Conservation (phyloP, 2,797 vertebrate genomes). For the Semotilus atromaculatus region DNA sequence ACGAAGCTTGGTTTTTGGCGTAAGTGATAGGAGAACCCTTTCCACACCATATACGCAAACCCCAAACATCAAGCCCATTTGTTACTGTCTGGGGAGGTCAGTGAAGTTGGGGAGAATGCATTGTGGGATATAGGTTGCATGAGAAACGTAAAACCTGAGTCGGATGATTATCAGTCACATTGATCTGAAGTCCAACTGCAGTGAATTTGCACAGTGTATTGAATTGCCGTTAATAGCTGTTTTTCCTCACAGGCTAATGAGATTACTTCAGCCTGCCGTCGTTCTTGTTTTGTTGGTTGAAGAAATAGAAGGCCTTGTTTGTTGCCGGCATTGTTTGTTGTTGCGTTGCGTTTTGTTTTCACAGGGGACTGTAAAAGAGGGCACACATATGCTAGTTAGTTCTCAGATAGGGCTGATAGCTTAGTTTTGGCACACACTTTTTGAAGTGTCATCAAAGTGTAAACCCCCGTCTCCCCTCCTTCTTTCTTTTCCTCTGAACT, state of each 20-base stretch:
- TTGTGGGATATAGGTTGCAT: conserved; percentile 30
- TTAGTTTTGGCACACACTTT: conserved; percentile 69
- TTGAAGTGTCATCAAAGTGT: conserved; percentile 77
- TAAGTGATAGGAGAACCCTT: conserved; percentile 68
- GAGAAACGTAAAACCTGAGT: conserved; percentile 28
- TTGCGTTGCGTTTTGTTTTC: conserved; percentile 65
- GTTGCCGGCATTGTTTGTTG: conserved; percentile 28
- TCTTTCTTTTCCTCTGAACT: conserved; percentile 27
- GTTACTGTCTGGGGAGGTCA: conserved; percentile 75
- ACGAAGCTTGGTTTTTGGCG: conserved; percentile 68
- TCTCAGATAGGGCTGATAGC: conserved; percentile 68
- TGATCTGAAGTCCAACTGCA: conserved; percentile 19
- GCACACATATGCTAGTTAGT: conserved; percentile 58
- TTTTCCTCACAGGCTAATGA: conserved; percentile 62
- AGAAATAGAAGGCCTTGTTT: conserved; percentile 45
- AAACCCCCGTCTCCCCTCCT: conserved; percentile 49
- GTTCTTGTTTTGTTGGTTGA: conserved; percentile 63
- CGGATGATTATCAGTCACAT: conserved; percentile 28
- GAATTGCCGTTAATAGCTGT: conserved; percentile 56
- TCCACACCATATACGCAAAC: conserved; percentile 58
- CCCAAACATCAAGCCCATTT: conserved; percentile 73
- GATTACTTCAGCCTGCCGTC: conserved; percentile 64
- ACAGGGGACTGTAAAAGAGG: conserved; percentile 50
- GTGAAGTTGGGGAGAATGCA: conserved; percentile 55
- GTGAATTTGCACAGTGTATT: conserved; percentile 31